Base-by-base conservation (phyloP, 2,888 invertebrate genomes). In the Sinohyriopsis cumingii region DNA sequence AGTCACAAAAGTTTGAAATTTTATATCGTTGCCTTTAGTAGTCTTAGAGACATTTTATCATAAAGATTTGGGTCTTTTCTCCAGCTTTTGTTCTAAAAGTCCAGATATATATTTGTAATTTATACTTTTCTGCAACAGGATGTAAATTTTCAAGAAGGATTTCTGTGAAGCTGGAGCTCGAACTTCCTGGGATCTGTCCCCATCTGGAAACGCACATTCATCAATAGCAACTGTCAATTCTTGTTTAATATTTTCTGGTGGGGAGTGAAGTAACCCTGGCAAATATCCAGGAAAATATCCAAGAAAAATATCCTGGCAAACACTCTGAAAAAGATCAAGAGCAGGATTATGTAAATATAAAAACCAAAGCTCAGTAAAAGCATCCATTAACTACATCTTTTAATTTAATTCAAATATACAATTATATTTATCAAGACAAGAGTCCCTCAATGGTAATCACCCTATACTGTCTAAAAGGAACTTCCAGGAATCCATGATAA, bases 271-370 rank as follows among this genome's bases (percentile, higher is more conserved):
- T 2, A 80, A 62, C 5, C 75, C 78, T 15, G 66, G 63, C 12
- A 69, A 55, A 9, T 73, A 57, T 28, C 54, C 22, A 25, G 67
- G 67, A 7, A 65, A 55, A 1, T 53, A 60, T 18, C 73, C 60
- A 19, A 65, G 63, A 57, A 78, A 72, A 18, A 78, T 65, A 22
- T 80, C 71, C 12, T 73, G 63, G 69, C 79, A 80, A 22, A 80
- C 65, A 59, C 65, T 65, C 79, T 80, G 73, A 25, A 73, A 59
- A 28, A 20, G 5, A 72, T 6, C 45, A 55, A 55, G 18, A 59
- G 18, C 7, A 15, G 9, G 9, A 15, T 19, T 19, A 45, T 19
- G 20, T 33, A 61, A 45, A 61, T 25, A 45, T n/a, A 22, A n/a
- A 25, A 45, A 33, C 33, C 7, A 33, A 45, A 45, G 45, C 3